These are phyloP conservation scores for Haliclona indistincta DNA, from an alignment of 37 sponge, comb jelly and placozoan species.

Conservation along the genomic window DNA sequence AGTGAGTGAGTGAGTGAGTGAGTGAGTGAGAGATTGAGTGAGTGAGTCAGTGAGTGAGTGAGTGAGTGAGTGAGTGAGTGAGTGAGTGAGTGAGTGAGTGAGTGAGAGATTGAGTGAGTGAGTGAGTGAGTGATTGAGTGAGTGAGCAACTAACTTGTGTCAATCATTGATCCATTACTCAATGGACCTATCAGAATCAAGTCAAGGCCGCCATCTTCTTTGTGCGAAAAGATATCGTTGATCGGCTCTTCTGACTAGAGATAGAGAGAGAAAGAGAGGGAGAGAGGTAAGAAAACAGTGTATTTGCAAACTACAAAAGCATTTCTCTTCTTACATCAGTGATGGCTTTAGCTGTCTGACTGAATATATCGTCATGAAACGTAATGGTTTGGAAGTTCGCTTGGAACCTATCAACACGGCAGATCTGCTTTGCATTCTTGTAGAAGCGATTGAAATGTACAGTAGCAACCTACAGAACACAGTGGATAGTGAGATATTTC, in stretches of 20 bases:
- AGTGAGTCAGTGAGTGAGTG: too few relatives aligned
- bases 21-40: too few relatives aligned
- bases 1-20: too few relatives aligned
- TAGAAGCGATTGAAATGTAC: slow-evolving; percentile 2
- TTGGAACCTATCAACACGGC: not conserved
- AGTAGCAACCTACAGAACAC: slow-evolving; percentile 3
- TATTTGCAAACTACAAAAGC: not conserved
- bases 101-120: too few relatives aligned
- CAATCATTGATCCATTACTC: slow-evolving; percentile 20
- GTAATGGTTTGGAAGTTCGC: slow-evolving; percentile 5
- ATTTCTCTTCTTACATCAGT: not conserved
- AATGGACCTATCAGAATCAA: slow-evolving; percentile 42
- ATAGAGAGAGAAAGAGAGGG: too few relatives aligned
- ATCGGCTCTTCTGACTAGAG: slow-evolving; percentile 6
- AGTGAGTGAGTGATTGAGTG: too few relatives aligned
- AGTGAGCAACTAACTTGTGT: slow-evolving; percentile 29
- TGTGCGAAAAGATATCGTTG: not conserved
- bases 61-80: too few relatives aligned
- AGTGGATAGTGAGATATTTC: not conserved
- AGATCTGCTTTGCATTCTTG: not conserved
- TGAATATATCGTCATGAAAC: slow-evolving; percentile 4
- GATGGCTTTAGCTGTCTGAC: not conserved
- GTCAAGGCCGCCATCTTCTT: not conserved
- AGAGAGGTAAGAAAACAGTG: not conserved
- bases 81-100: too few relatives aligned